phyloP scores from a whole-genome alignment of 1,140 invertebrate species.

The Centruroides sculpturatus region DNA sequence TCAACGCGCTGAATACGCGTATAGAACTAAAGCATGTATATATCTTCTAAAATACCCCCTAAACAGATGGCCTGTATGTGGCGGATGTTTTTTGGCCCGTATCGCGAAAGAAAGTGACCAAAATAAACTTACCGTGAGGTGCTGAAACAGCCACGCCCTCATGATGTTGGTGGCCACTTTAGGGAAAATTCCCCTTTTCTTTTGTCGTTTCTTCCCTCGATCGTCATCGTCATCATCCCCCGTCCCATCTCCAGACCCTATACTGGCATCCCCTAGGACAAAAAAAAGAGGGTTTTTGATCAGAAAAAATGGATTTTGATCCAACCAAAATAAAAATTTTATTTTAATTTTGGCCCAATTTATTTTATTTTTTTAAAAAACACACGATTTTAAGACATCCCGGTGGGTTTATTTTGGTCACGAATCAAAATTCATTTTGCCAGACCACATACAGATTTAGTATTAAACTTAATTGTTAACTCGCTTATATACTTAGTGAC shows the following conservation, averaged over 20 bases:
- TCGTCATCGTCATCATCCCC: constrained; percentile 28
- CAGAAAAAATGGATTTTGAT: constrained; percentile 13
- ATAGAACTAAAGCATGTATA: no score
- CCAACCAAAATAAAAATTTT: background rate
- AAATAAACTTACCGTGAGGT: constrained; percentile 37
- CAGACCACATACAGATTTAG: no score
- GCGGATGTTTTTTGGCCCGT: no score
- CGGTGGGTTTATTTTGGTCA: no score
- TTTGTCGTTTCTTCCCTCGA: constrained; percentile 26
- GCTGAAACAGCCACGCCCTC: constrained; percentile 45
- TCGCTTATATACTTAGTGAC: no score
- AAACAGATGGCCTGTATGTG: no score
- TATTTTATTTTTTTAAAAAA: no score
- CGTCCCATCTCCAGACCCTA: constrained; percentile 22
- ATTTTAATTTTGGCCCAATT: background rate
- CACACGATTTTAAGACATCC: no score
- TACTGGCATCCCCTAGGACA: constrained; percentile 21
- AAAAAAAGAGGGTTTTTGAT: background rate
- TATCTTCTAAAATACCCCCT: no score
- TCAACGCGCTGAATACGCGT: no score
- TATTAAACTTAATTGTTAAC: no score
- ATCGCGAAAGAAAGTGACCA: background rate
- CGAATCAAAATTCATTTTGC: no score
- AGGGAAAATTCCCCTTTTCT: constrained; percentile 45
- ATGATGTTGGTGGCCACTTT: constrained; percentile 46